These are phyloP conservation scores for Lasioglossum zephyrum DNA, from an alignment of 2,888 invertebrate genomes.

Conservation along the genomic window DNA sequence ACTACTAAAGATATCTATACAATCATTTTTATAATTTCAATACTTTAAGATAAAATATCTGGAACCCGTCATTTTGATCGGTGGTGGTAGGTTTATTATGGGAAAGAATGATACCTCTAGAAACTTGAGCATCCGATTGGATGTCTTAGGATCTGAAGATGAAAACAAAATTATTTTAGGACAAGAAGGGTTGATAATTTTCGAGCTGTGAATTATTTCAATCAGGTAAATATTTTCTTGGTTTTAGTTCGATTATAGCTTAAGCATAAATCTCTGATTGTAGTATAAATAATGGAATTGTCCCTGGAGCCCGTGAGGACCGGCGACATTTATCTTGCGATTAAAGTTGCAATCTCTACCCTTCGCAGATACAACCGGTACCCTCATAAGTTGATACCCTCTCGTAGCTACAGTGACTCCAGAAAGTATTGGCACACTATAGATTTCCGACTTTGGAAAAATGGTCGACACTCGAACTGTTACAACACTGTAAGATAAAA, in stretches of 20 bases:
- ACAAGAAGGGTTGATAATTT: background rate
- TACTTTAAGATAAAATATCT: no score
- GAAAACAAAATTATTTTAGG: background rate
- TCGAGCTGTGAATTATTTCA: background rate
- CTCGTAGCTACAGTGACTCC: background rate
- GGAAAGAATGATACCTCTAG: no score
- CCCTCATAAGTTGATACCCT: background rate
- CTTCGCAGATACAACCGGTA: background rate
- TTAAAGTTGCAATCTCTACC: background rate
- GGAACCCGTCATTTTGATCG: no score
- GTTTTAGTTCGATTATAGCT: background rate
- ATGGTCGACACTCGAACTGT: background rate
- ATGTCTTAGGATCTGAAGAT: no score
- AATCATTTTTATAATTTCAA: no score
- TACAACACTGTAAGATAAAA: background rate
- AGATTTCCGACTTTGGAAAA: background rate
- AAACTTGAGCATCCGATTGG: no score
- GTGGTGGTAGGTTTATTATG: no score
- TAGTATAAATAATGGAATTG: background rate
- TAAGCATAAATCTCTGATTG: background rate
- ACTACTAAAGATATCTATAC: no score
- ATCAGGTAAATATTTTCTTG: background rate
- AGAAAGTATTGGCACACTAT: background rate
- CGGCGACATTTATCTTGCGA: background rate
- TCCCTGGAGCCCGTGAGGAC: background rate